Conservation (phyloP, 2,113 vertebrate genomes). For the Vanacampus margaritifer region DNA sequence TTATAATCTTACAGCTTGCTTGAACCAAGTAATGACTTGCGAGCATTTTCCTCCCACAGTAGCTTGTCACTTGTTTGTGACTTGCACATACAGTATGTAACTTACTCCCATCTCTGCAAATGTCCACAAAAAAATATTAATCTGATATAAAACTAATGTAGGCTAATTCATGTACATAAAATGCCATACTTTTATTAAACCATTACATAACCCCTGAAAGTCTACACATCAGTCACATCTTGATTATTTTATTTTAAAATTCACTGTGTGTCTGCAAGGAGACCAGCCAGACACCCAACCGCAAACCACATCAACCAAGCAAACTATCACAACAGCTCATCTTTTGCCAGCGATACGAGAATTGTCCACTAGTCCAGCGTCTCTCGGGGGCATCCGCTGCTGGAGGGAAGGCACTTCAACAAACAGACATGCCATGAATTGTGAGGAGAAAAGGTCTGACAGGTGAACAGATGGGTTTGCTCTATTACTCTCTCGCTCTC, state of each 20-base stretch:
- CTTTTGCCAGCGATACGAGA: conserved; percentile 45
- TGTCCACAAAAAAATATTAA: too few species aligned
- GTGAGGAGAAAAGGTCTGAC: conserved; percentile 67
- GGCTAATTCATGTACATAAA: not conserved
- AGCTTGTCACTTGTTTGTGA: too few species aligned
- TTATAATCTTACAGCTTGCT: too few species aligned
- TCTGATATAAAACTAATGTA: not conserved
- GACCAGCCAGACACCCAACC: not conserved
- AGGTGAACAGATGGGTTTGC: conserved; percentile 71
- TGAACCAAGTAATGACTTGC: too few species aligned
- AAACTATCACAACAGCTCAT: conserved; percentile 41
- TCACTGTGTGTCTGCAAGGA: not conserved
- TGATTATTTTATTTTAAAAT: conserved; percentile 1
- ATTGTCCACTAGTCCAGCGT: conserved; percentile 51
- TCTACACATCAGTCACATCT: not conserved
- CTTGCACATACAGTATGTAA: too few species aligned
- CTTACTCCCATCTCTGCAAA: too few species aligned
- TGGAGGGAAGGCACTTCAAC: conserved; percentile 61
- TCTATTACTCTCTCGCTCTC: conserved; percentile 65
- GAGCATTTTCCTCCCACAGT: too few species aligned
- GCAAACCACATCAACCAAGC: not conserved
- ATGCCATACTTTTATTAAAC: not conserved
- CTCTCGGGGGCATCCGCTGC: conserved; percentile 27
- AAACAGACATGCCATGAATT: conserved; percentile 67
- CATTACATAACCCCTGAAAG: not conserved